Conservation (phyloP, 2,888 invertebrate species). For the Ferrisia virgata region DNA sequence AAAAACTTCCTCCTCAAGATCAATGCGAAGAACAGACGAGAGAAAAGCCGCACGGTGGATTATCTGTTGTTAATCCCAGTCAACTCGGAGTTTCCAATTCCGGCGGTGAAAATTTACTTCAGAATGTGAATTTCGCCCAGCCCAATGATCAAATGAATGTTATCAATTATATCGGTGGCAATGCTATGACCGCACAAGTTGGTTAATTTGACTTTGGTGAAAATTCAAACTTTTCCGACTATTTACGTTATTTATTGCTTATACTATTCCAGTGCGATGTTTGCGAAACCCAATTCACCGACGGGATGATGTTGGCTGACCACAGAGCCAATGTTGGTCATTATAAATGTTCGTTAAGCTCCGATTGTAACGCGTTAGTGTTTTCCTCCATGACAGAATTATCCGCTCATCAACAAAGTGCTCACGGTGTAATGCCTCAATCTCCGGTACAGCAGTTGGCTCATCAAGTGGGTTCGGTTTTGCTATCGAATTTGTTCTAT, state of each 20-base stretch:
- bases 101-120: conserved; percentile 28
- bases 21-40: neutral
- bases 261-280: conserved; percentile 28
- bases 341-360: conserved; percentile 55
- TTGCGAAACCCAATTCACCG: conserved; percentile 31
- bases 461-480: conserved; percentile 53
- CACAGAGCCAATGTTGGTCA: conserved; percentile 50
- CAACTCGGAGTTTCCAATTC: conserved; percentile 38
- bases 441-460: conserved; percentile 56
- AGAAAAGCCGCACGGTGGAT: neutral
- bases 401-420: conserved; percentile 48
- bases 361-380: conserved; percentile 53
- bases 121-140: neutral
- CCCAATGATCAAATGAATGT: conserved; percentile 13
- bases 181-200: neutral
- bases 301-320: conserved; percentile 15
- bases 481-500: neutral
- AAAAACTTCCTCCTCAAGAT: neutral
- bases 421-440: conserved; percentile 51
- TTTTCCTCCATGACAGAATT: conserved; percentile 50
- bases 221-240: neutral
- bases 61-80: conserved; percentile 39
- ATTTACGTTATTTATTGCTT: neutral
- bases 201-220: neutral
- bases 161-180: neutral